A percentile compares a stretch with the other conserved stretches of the same genome.
phyloP scores from a whole-genome alignment of 2,797 vertebrate genomes.

The Selene dorsalis region DNA sequence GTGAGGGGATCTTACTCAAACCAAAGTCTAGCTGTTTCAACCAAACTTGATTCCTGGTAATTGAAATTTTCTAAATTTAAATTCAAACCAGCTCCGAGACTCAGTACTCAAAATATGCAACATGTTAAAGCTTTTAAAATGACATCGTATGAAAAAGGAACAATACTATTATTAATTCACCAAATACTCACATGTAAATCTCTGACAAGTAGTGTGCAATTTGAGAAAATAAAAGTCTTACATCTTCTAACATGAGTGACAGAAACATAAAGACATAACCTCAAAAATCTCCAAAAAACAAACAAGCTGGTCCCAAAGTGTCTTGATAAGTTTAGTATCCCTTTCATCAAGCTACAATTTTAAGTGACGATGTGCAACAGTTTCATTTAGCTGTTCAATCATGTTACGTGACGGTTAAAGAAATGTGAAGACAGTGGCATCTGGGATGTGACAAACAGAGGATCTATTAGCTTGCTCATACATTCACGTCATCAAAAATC shows the following conservation, averaged over 20 bases:
- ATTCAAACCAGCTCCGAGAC: constrained; percentile 6
- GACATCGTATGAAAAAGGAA: background rate
- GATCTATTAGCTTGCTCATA: constrained; percentile 65
- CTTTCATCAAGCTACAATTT: constrained; percentile 69
- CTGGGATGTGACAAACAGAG: constrained; percentile 39
- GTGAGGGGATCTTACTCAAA: background rate
- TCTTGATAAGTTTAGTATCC: constrained; percentile 69
- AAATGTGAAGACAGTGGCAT: constrained; percentile 20
- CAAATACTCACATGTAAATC: constrained; percentile 29
- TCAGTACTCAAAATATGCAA: background rate
- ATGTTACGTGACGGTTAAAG: constrained; percentile 31
- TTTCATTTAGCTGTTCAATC: constrained; percentile 41
- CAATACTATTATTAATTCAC: constrained; percentile 23
- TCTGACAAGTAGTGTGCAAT: constrained; percentile 29
- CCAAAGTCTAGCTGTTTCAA: constrained; percentile 1
- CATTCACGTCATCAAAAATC: constrained; percentile 77
- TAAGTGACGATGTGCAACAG: constrained; percentile 63
- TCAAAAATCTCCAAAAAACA: constrained; percentile 22
- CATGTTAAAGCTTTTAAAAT: constrained; percentile 22
- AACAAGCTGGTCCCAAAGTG: constrained; percentile 48
- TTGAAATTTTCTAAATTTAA: background rate
- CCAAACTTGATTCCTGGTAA: constrained; percentile 10
- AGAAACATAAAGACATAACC: constrained; percentile 36
- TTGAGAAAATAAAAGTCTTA: constrained; percentile 34
- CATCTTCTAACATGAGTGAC: constrained; percentile 37